Base-by-base conservation (phyloP, 2,113 vertebrate species). In the Phainopepla nitens region DNA sequence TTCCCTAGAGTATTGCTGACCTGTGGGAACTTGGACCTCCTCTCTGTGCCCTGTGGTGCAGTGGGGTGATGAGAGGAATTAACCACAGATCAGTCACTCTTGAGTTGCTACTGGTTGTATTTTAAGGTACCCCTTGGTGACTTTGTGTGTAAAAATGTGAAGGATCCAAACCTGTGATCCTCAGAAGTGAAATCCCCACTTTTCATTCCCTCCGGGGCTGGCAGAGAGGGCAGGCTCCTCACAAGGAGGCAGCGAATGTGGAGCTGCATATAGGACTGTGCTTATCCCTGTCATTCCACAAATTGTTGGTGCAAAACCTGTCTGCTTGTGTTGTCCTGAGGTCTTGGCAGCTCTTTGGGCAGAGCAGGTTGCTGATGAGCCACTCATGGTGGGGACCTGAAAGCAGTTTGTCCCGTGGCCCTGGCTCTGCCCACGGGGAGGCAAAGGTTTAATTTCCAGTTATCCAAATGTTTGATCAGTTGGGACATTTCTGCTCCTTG, bases 11-110 rank as follows among this genome's bases (percentile, higher is more conserved):
- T 20, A 10, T 3, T 15, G 41, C 51, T 77, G 57, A 50, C 16
- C 51, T 50, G 17, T 50, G 45, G 7, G 27, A 62, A 16, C 31
- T 56, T 7, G 33, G 21, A 23, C 11, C 7, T 61, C 22, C 1
- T 42, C 8, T 31, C 15, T 41, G 11, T 2, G 4, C 20, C 1
- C 2, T 21, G 7, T 3, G 2, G 23, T 45, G 7, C 17, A 3
- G 18, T 22, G n/a, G 28, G 11, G 19, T 50, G 24, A 64, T 16
- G 28, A 24, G 22, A 68, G 41, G 27, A 50, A 56, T 28, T 28
- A 76, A 24, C 31, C 49, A n/a, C 8, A 8, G 9, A 47, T 44
- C 4, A 9, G 13, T 45, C 1, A 4, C 49, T 53, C 39, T 28
- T 13, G 41, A 33, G 17, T 66, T 56, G 24, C 44, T 42, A 1